Evolutionary conservation across 1,140 invertebrate genomes (phyloP), one percentile per base, ranked within the genome.

Genomic region (Aethina tumida): DNA sequence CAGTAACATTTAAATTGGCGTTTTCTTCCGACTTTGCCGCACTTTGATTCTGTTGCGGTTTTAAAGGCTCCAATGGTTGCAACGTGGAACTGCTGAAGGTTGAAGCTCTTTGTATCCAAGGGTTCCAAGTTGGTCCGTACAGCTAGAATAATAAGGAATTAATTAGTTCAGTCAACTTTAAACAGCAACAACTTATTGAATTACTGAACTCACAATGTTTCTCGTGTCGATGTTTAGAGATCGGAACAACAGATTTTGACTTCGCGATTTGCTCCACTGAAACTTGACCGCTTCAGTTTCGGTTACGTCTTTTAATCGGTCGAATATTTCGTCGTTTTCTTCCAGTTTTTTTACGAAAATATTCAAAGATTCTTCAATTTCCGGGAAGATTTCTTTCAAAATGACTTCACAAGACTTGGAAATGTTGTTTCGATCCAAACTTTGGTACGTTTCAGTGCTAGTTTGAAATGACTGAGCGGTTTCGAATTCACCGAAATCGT

Each of bases 191-290:
- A 31, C 12, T 32, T 22, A 7, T 39, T 29, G 13, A 30, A n/a
- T 24, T 4, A 28, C 5, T 17, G 15, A 35, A 75, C 80, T 81
- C 70, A 86, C 84, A 58, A 87, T 85, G 59, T 87, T 86, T 43
- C 81, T 71, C 3, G 80, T 82, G 68, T 86, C 82, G 50, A 87
- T 84, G 46, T 80, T 81, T 19, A 87, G 64, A 10, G 82, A 70
- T 47, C 73, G 74, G 20, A 86, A 55, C 28, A 84, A 62, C 29
- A 68, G 65, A 58, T 78, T 80, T 53, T 81, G 79, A 39, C 74
- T 74, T 15, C 66, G 60, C 26, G 79, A 82, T 50, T 78, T 79
- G 30, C 70, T 69, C 80, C 80, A 84, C 37, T 79, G 75, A 50
- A 79, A 78, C 33, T 67, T 71, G 20, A 82, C 68, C 14, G 79